phyloP scores from a whole-genome alignment of 2,888 invertebrate species.

The Eristalis tenax region DNA sequence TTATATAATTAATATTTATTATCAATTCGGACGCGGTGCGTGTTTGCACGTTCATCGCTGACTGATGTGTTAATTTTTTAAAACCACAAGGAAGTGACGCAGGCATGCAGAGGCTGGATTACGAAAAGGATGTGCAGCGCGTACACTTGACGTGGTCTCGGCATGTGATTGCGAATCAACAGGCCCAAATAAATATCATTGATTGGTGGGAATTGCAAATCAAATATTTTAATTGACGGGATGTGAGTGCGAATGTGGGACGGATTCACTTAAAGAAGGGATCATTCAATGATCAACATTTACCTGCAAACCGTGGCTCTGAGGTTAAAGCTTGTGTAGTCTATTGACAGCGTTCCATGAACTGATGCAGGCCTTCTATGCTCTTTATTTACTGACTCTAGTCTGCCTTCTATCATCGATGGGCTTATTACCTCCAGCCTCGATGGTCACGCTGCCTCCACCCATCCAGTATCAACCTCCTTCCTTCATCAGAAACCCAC shows the following conservation, averaged over 20 bases:
- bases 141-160: background rate
- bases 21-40: conserved; percentile 12
- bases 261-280: no score
- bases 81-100: background rate
- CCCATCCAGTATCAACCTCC: no score
- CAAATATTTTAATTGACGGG: background rate
- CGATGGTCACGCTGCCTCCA: no score
- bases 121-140: background rate
- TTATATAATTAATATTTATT: conserved; percentile 14
- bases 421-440: no score
- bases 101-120: background rate
- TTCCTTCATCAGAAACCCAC: no score
- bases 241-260: background rate
- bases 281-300: no score
- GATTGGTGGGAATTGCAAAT: background rate
- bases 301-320: no score
- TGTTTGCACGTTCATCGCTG: conserved; percentile 18
- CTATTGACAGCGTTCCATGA: no score
- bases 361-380: no score
- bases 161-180: background rate
- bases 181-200: background rate
- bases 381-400: no score
- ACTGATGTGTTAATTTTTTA: conserved; percentile 16
- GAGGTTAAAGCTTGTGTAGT: no score
- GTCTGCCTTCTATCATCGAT: no score